Evolutionary conservation across 2,113 vertebrate genomes (phyloP).

Genomic region (Gasterosteus aculeatus): DNA sequence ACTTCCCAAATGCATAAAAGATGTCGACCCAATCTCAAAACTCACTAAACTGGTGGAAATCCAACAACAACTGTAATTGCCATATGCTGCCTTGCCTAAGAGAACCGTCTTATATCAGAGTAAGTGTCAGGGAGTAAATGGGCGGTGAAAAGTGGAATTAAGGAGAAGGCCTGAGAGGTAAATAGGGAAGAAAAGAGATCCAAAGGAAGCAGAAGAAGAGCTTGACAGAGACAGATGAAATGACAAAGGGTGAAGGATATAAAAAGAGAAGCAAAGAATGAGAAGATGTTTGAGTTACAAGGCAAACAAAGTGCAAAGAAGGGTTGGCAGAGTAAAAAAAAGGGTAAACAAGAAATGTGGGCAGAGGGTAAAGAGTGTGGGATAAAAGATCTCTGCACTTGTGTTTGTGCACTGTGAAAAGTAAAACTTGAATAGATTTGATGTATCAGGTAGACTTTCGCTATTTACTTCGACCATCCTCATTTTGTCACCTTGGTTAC

Average conservation of each 20-base stretch:
- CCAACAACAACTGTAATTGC: not conserved
- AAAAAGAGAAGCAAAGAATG: conserved; percentile 38
- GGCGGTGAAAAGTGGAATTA: conserved; percentile 39
- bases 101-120: conserved; percentile 14
- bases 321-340: conserved; percentile 40
- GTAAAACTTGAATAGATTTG: not conserved
- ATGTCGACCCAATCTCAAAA: not conserved
- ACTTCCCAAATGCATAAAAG: not conserved
- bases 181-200: conserved; percentile 3
- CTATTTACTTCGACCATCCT: not conserved
- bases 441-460: not conserved
- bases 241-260: conserved; percentile 27
- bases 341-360: conserved; percentile 41
- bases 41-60: no score
- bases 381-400: not conserved
- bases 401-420: not conserved
- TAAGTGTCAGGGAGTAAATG: conserved; percentile 40
- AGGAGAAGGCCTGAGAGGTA: conserved; percentile 18
- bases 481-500: not conserved
- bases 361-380: conserved; percentile 39
- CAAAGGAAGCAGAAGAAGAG: conserved; percentile 27
- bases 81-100: conserved; percentile 6
- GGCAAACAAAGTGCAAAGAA: conserved; percentile 40
- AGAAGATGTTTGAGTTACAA: conserved; percentile 57
- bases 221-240: conserved; percentile 46